These are phyloP conservation scores for Aplysina aerophoba DNA, from an alignment of 37 sponge, comb jelly and placozoan genomes.

Conservation along the genomic window DNA sequence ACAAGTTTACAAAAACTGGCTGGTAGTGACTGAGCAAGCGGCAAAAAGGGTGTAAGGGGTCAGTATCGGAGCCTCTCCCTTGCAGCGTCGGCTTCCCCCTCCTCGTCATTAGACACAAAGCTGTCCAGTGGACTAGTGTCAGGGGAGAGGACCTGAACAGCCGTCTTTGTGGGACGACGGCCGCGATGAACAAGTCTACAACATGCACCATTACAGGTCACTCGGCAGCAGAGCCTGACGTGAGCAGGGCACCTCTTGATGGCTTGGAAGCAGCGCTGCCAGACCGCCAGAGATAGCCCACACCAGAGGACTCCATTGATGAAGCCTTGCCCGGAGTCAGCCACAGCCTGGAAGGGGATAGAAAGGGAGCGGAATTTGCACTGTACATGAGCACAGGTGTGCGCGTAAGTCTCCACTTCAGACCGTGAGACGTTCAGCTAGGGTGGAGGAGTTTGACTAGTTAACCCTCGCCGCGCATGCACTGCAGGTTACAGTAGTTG, in stretches of 20 bases:
- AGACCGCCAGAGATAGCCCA: constrained; percentile 35
- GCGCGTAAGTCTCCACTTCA: no score
- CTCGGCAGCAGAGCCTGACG: background rate
- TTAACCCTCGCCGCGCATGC: no score
- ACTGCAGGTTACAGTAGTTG: no score
- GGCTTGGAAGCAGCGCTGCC: background rate
- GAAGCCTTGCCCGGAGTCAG: constrained; percentile 77
- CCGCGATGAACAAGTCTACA: background rate
- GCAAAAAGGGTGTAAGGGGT: no score
- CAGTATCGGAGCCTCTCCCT: background rate
- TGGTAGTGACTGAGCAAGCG: no score
- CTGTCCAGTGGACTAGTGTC: background rate
- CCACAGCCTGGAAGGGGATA: constrained; percentile 57
- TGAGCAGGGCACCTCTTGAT: background rate
- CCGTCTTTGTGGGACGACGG: background rate
- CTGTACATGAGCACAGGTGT: no score
- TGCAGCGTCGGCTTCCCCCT: background rate
- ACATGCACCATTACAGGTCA: no score
- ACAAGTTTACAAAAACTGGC: no score
- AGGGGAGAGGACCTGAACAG: background rate
- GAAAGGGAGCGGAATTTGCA: no score
- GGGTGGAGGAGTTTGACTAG: no score
- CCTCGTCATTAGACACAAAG: background rate
- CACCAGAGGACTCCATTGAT: constrained; percentile 72
- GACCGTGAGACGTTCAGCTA: no score